These are phyloP conservation scores for Eupleurogrammus muticus DNA, from an alignment of 2,797 vertebrate species.

Conservation along the genomic window DNA sequence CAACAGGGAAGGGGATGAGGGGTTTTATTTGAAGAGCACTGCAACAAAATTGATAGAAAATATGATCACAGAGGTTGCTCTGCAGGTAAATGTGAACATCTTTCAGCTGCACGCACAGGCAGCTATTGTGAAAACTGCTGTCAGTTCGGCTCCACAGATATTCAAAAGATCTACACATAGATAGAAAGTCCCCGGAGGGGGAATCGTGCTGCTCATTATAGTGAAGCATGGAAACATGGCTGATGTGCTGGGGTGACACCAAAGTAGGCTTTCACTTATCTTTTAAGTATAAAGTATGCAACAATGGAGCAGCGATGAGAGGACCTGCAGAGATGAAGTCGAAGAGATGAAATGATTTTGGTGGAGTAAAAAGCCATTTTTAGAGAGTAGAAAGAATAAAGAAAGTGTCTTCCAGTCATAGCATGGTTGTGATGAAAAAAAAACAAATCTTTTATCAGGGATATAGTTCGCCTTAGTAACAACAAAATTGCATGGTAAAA, in stretches of 20 bases:
- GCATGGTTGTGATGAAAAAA: background rate
- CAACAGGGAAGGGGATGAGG: slow-evolving; percentile 39
- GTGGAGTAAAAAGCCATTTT: background rate
- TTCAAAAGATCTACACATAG: slow-evolving; percentile 35
- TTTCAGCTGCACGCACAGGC: slow-evolving; percentile 44
- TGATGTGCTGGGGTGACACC: slow-evolving; percentile 11
- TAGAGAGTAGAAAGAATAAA: background rate
- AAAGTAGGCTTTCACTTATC: slow-evolving; percentile 16
- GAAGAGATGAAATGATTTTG: background rate
- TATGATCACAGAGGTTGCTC: slow-evolving; percentile 53
- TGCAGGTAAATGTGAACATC: slow-evolving; percentile 46
- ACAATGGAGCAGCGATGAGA: slow-evolving; percentile 17
- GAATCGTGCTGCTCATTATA: slow-evolving; percentile 35
- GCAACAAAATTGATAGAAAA: slow-evolving; percentile 61
- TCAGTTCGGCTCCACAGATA: slow-evolving; percentile 49
- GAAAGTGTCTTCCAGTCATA: background rate
- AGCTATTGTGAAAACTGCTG: slow-evolving; percentile 45
- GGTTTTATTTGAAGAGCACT: slow-evolving; percentile 51
- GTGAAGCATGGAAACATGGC: slow-evolving; percentile 37
- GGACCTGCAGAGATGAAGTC: background rate
- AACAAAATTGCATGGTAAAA: background rate
- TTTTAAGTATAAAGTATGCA: slow-evolving; percentile 14
- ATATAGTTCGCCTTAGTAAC: background rate
- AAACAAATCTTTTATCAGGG: background rate
- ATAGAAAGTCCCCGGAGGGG: slow-evolving; percentile 36